Evolutionary conservation across 2,888 invertebrate species (phyloP), one percentile per base, ranked within the genome.

Genomic region (Fragum sueziense): DNA sequence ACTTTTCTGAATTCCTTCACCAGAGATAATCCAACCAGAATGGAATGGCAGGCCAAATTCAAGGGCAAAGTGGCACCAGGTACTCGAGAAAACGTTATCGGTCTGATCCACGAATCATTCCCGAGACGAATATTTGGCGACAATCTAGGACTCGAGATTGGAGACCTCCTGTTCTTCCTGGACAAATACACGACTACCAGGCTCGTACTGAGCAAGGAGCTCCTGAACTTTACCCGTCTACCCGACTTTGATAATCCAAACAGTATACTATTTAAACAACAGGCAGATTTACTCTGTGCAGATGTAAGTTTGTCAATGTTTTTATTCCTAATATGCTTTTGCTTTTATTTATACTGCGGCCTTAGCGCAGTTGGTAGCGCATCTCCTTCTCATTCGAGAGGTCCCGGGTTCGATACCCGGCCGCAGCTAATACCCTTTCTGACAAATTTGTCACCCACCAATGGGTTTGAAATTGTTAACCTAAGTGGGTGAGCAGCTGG

Each of bases 31-130:
- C 86, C 86, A 11, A 76, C 79, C 11, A 79, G 79, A 41, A 79
- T 87, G 70, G 83, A 84, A 27, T 87, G 87, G 87, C 84, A 87
- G 57, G 57, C 84, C 20, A 77, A 81, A 17, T 87, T 87, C 65
- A 79, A 80, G 57, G 87, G 87, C 11, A 83, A 79, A 4, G 85
- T 85, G n/a, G 83, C 85, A 4, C 74, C 83, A 20, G 78, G 79
- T 31, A 80, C 79, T 0, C 70, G 77, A 17, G 76, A 81, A 14
- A 83, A 80, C 31, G 79, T 83, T 1, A 74, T 69, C 31, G 83
- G 83, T 17, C 76, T 84, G 2, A 77, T 87, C 1, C 82, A 79
- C 20, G 79, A 81, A 22, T 76, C 81, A 7, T 83, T 86, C 52
- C 87, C 87, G 4, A 69, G 80, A 31, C 62, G 62, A 25, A 67